Evolutionary conservation across 2,113 vertebrate genomes (phyloP), one percentile per base, ranked within the genome.

Genomic region (Hassar affinis): DNA sequence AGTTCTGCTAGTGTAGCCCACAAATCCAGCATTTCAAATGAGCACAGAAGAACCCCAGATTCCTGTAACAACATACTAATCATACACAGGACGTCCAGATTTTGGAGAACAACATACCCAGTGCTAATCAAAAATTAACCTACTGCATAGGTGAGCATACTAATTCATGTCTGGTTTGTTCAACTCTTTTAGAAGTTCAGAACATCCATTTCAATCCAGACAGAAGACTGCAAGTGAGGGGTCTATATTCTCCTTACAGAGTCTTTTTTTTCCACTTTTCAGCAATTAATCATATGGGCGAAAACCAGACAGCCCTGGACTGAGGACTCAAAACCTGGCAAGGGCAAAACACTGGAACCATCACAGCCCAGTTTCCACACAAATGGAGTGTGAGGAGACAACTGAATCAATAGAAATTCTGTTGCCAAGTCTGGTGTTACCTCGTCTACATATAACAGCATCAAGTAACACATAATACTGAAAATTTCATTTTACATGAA

Each of bases 281-380:
- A 66, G 30, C 33, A 66, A 66, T 90, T 85, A 1, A 79, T 82
- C 88, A 51, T 30, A 30, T 42, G 77, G 52, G 57, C 72, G 85
- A 69, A 87, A 91, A 87, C 78, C 49, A 62, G 88, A 86, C 74
- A 80, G 62, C 56, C 45, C 51, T 78, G 52, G 62, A 47, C 25
- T 47, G 38, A 30, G 18, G 47, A 47, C 54, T 86, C 38, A 49
- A 47, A 88, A 42, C 61, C 77, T 85, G 83, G 79, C 71, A 84
- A 54, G 51, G 62, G 49, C 51, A 62, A 17, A 52, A 62, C 27
- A 10, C 45, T 71, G n/a, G 71, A 47, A 38, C 27, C 72, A 42
- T 35, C 52, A 66, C 66, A 11, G 68, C 82, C 76, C 78, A 87
- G 54, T 84, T 87, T 81, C 80, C 82, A 86, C 74, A 85, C 69